A percentile compares a stretch with the other conserved stretches of the same genome.
Evolutionary conservation across 2,113 vertebrate genomes (phyloP).

Genomic region (Theropithecus gelada): DNA sequence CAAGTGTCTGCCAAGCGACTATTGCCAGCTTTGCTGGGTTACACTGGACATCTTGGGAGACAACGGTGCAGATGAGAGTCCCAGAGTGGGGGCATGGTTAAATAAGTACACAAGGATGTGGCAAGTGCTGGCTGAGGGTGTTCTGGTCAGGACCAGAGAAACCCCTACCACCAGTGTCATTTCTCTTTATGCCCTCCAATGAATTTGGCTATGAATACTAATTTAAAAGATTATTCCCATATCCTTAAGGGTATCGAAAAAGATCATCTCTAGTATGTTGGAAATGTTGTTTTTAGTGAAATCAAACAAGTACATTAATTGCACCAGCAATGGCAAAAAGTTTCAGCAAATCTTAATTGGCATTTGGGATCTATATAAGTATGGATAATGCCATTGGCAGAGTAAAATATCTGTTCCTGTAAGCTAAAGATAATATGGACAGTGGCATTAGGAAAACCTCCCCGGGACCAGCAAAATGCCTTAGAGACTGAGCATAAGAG

Average conservation of each 20-base stretch:
- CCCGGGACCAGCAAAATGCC: conserved; percentile 12
- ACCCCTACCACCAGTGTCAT: neutral
- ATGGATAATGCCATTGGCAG: neutral
- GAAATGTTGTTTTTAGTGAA: neutral
- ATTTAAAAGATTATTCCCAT: neutral
- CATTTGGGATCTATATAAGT: neutral
- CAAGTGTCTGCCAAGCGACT: neutral
- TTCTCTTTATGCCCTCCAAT: neutral
- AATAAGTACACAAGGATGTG: neutral
- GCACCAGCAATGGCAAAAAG: neutral
- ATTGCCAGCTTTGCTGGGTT: neutral
- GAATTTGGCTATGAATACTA: neutral
- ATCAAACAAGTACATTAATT: neutral
- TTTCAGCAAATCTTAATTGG: conserved; percentile 60
- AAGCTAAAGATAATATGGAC: conserved; percentile 29
- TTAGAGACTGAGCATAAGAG: conserved; percentile 45
- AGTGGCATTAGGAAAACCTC: neutral
- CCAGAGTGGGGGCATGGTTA: neutral
- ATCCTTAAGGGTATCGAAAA: neutral
- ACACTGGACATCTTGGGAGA: neutral
- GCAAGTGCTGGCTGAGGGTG: accelerated
- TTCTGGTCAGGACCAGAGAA: neutral
- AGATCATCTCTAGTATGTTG: neutral
- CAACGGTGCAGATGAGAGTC: neutral
- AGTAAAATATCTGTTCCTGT: neutral